phyloP scores from a whole-genome alignment of 2,888 invertebrate genomes.

The Melanophora roralis region DNA sequence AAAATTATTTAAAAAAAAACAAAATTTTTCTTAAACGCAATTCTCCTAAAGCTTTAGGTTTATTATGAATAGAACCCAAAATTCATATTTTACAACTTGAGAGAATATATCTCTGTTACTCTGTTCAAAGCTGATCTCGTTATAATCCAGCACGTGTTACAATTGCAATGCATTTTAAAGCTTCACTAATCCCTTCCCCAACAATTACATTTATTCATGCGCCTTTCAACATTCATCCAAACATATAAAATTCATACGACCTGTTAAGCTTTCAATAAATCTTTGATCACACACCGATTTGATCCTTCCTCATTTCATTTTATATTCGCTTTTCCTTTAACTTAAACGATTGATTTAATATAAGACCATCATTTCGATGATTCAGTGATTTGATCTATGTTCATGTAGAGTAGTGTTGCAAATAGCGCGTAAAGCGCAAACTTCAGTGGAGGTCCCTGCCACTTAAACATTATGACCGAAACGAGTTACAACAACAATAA shows the following conservation, averaged over 20 bases:
- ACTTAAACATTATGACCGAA: constrained; percentile 66
- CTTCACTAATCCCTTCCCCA: constrained; percentile 35
- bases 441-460: constrained; percentile 75
- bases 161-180: constrained; percentile 48
- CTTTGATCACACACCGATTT: constrained; percentile 16
- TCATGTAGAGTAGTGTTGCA: constrained; percentile 63
- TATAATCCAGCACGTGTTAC: constrained; percentile 63
- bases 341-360: constrained; percentile 29
- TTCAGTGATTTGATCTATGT: constrained; percentile 61
- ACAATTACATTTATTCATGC: constrained; percentile 15
- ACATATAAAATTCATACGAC: neutral
- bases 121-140: constrained; percentile 46
- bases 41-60: too few relatives aligned
- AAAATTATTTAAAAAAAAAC: neutral
- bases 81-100: neutral
- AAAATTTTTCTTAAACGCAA: too few relatives aligned
- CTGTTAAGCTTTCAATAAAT: constrained; percentile 17
- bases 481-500: constrained; percentile 21
- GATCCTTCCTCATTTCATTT: constrained; percentile 39
- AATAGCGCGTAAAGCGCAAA: constrained; percentile 71
- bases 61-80: neutral
- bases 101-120: neutral
- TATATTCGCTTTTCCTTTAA: neutral
- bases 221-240: constrained; percentile 8
- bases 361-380: constrained; percentile 49